These are phyloP conservation scores for Leiothrix lutea DNA, from an alignment of 2,113 vertebrate genomes.

Conservation along the genomic window DNA sequence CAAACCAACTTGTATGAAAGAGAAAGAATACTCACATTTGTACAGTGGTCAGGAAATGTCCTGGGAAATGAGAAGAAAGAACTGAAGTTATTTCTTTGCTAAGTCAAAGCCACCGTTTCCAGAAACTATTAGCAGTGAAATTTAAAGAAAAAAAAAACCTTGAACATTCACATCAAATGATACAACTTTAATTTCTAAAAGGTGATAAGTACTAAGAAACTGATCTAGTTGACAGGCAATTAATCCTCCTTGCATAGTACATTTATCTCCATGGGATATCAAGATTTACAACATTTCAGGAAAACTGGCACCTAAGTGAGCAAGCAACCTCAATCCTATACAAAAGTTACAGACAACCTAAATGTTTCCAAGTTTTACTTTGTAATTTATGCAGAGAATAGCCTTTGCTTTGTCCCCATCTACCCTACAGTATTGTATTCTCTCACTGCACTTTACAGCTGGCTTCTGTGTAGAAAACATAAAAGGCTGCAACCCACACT, in stretches of 20 bases:
- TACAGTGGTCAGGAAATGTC: not conserved
- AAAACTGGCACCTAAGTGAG: constrained; percentile 39
- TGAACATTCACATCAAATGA: constrained; percentile 17
- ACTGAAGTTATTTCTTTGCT: constrained; percentile 8
- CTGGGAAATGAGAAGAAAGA: not conserved
- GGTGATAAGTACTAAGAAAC: constrained; percentile 43
- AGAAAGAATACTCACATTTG: constrained; percentile 6
- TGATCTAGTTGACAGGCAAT: constrained; percentile 49
- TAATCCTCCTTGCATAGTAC: constrained; percentile 60
- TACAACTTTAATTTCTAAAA: constrained; percentile 59
- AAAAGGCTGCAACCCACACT: not conserved
- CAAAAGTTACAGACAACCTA: constrained; percentile 17
- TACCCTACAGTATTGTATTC: not conserved
- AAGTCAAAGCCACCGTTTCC: not conserved
- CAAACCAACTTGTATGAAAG: not conserved
- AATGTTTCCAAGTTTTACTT: not conserved
- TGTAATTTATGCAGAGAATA: not conserved
- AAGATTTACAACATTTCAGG: constrained; percentile 30
- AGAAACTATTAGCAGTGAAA: not conserved
- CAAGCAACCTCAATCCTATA: not conserved
- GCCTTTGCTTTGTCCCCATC: not conserved
- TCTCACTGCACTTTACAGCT: not conserved
- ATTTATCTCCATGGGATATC: constrained; percentile 38
- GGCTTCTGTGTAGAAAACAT: not conserved
- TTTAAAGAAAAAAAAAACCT: not conserved